Evolutionary conservation across 2,888 invertebrate species (phyloP).

Genomic region (Beris chalybata): DNA sequence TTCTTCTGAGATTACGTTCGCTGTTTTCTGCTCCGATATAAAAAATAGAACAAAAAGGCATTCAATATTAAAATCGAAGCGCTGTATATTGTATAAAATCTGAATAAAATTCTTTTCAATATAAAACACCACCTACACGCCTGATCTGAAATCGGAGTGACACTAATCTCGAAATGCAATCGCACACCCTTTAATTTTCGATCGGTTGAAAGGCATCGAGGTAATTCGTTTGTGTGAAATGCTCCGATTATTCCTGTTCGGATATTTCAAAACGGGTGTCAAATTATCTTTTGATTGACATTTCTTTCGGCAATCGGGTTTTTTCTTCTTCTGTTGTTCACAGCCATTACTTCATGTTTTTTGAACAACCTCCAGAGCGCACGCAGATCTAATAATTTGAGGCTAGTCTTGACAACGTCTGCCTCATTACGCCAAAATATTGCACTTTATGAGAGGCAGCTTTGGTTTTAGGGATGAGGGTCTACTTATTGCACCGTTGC

Average conservation of each 20-base stretch:
- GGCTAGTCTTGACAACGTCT: conserved; percentile 12
- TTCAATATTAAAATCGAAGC: no score
- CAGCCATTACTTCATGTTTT: neutral
- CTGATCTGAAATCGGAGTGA: conserved; percentile 13
- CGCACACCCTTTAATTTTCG: conserved; percentile 24
- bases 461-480: neutral
- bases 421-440: conserved; percentile 25
- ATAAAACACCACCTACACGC: neutral
- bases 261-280: conserved; percentile 33
- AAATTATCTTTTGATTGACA: conserved; percentile 36
- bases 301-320: conserved; percentile 22
- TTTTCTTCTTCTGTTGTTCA: neutral
- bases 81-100: no score
- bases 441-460: conserved; percentile 2
- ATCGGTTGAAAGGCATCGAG: conserved; percentile 10
- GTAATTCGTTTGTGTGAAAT: conserved; percentile 24
- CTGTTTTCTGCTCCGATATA: no score
- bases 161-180: conserved; percentile 25
- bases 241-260: conserved; percentile 20
- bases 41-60: no score
- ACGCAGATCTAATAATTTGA: conserved; percentile 20
- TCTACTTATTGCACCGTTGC: conserved; percentile 4
- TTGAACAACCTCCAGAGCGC: conserved; percentile 9
- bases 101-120: no score
- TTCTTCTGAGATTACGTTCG: no score